Base-by-base conservation (phyloP, 2,797 vertebrate species). In the Diglossa cyanea region DNA sequence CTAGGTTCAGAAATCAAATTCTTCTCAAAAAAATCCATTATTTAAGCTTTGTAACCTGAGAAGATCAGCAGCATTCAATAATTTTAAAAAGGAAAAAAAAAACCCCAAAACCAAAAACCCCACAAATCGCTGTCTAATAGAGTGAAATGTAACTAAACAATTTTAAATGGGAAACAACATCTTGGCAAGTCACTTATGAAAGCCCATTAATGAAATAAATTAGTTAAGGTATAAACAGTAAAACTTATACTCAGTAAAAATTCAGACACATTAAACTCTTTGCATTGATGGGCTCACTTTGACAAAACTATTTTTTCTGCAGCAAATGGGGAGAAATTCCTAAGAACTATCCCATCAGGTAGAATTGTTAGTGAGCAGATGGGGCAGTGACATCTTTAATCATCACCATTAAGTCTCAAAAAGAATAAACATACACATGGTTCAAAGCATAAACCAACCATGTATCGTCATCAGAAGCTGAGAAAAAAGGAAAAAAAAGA, bases 141-240 rank as follows among this genome's bases (percentile, higher is more conserved):
- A 75, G 33, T 50, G 33, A 83, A 90, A 75, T 35, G 58, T 42
- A 83, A 85, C 76, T 75, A 81, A 91, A 88, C 26, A 84, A 61
- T 81, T 90, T 86, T 60, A 67, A 82, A 77, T 17, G 14, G 62
- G 44, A 72, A 89, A 75, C 33, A 83, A 62, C 25, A 44, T 37
- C 78, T 90, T 94, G 79, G 40, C 50, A 86, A 92, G 42, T 74
- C 75, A 71, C 19, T 86, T 87, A 86, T 7, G 47, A 86, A 89
- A 80, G 35, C 6, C 19, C 33, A 72, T 81, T 77, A 88, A 91
- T 85, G 16, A 86, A 94, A 95, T 76, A 72, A 80, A 88, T 88
- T 95, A 84, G 42, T 83, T 83, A 86, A 77, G 68, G 42, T 77
- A 88, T 88, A 88, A 94, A 86, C n/a, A 89, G 25, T 61, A 94